phyloP scores from a whole-genome alignment of 2,888 invertebrate species.

The Ectobius pallidus region DNA sequence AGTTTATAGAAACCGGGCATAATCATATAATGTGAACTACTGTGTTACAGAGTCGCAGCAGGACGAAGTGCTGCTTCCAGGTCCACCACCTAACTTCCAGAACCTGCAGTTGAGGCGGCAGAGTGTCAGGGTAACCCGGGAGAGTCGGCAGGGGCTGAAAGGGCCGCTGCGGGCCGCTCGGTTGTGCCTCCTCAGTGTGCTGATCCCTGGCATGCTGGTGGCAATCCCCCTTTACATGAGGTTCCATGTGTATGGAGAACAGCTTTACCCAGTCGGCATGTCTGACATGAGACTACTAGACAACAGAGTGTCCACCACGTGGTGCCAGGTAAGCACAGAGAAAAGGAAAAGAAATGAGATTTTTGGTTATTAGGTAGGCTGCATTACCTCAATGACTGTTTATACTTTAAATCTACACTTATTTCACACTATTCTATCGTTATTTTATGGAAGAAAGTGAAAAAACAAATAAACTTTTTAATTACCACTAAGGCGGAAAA shows the following conservation, averaged over 20 bases:
- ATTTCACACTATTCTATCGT: no score
- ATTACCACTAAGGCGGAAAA: no score
- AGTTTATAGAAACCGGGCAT: no score
- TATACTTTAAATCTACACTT: no score
- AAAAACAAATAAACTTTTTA: no score
- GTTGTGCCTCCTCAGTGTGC: constrained; percentile 66
- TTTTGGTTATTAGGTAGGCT: background rate
- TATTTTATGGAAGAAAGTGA: no score
- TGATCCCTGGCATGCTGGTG: constrained; percentile 70
- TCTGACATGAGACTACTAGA: constrained; percentile 79
- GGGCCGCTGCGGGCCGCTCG: constrained; percentile 67
- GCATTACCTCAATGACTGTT: background rate
- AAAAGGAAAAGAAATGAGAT: background rate
- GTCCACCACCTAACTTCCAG: background rate
- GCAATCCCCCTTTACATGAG: constrained; percentile 73
- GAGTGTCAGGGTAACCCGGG: background rate
- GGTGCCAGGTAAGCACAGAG: constrained; percentile 74
- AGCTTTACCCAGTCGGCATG: constrained; percentile 74
- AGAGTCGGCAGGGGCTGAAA: constrained; percentile 44
- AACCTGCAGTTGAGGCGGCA: constrained; percentile 1
- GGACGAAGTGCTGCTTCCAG: background rate
- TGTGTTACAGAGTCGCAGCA: background rate
- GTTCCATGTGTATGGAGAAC: constrained; percentile 71
- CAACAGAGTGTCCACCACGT: constrained; percentile 74
- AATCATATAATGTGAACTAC: no score